Conservation (phyloP, 2,113 vertebrate species). For the Lophotis ruficrista region DNA sequence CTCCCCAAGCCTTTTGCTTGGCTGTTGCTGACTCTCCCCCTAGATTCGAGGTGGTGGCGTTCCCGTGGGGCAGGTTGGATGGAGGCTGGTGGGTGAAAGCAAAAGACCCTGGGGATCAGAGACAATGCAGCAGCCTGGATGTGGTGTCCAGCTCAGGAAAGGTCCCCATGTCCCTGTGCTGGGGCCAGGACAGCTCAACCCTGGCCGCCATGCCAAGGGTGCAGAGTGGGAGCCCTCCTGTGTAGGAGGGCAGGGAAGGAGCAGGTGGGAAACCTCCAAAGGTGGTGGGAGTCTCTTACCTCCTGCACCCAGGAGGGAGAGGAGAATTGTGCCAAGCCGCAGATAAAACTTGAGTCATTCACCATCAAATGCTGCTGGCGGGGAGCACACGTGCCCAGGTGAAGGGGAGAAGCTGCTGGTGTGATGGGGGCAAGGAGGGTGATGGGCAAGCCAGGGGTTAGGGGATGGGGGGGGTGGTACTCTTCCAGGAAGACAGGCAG, state of each 20-base stretch:
- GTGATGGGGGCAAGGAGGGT: neutral
- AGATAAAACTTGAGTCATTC: neutral
- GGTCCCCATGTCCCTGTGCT: neutral
- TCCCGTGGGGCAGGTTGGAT: neutral
- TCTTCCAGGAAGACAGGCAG: neutral
- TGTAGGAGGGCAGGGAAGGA: neutral
- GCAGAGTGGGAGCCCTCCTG: neutral
- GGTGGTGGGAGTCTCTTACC: neutral
- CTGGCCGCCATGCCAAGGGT: neutral
- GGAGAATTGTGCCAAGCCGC: neutral
- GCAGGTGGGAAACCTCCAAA: neutral
- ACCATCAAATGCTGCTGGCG: neutral
- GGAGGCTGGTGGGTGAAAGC: neutral
- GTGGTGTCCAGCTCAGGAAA: neutral
- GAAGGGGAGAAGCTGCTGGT: neutral
- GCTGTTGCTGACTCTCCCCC: neutral
- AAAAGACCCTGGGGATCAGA: neutral
- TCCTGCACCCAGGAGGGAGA: neutral
- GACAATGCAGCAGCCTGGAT: rapidly evolving
- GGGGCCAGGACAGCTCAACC: neutral
- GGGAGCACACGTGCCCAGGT: rapidly evolving
- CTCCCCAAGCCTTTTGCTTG: neutral
- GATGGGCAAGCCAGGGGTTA: neutral
- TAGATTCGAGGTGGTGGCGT: too few relatives aligned
- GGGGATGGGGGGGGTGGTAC: neutral